Conservation (phyloP, 2,888 invertebrate species). For the Aphelenchoides bicaudatus region DNA sequence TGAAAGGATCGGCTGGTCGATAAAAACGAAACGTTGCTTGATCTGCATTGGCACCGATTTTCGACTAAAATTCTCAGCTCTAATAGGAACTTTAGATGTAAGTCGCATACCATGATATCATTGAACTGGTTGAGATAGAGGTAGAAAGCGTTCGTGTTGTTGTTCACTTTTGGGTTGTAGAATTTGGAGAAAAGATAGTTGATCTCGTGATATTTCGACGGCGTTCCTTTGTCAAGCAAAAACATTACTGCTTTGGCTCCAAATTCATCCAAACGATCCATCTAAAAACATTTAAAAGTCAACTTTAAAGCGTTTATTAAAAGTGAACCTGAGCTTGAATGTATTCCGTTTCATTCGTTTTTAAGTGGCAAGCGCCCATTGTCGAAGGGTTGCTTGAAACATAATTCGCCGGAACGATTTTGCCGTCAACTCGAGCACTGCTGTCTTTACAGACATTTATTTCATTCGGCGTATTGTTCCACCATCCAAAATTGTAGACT, state of each 20-base stretch:
- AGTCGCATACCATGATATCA: background rate
- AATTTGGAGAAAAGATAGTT: conserved; percentile 42
- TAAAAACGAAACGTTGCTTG: conserved; percentile 37
- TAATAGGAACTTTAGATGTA: background rate
- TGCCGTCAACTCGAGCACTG: background rate
- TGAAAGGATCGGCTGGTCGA: conserved; percentile 35
- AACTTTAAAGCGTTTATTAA: background rate
- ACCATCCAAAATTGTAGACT: conserved; percentile 14
- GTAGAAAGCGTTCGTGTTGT: conserved; percentile 41
- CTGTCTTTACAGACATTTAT: conserved; percentile 9
- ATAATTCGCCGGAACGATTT: conserved; percentile 11
- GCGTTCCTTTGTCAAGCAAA: conserved; percentile 28
- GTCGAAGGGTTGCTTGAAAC: background rate
- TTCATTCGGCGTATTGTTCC: background rate
- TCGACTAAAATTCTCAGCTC: conserved; percentile 10
- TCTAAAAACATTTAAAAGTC: background rate
- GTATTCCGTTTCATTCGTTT: conserved; percentile 8
- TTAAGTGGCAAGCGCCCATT: background rate
- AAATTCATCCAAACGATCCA: background rate
- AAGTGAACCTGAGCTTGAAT: conserved; percentile 16
- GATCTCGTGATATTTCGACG: background rate
- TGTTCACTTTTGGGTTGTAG: conserved; percentile 45
- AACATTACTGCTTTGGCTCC: conserved; percentile 25
- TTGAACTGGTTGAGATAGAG: conserved; percentile 35
- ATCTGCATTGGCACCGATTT: conserved; percentile 14